phyloP scores from a whole-genome alignment of 2,113 vertebrate species.

The Laticauda colubrina region DNA sequence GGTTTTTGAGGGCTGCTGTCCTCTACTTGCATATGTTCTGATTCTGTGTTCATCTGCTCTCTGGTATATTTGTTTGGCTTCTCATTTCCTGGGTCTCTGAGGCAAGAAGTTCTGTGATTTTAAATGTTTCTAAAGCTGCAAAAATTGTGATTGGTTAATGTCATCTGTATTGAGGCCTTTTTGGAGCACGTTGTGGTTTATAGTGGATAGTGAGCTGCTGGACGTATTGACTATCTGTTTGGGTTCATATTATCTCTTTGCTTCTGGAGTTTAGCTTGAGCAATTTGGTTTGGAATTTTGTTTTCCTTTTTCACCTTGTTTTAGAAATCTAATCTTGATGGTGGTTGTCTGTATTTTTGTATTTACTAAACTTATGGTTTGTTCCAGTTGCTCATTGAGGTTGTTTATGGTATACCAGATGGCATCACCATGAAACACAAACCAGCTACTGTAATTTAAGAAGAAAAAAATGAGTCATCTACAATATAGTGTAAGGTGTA shows the following conservation, averaged over 20 bases:
- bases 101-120: neutral
- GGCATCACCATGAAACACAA: neutral
- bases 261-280: neutral
- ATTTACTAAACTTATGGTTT: neutral
- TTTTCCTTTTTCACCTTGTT: neutral
- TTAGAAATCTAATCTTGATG: neutral
- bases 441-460: neutral
- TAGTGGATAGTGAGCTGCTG: neutral
- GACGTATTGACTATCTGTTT: neutral
- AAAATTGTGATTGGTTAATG: neutral
- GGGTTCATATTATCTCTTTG: neutral
- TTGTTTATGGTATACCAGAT: neutral
- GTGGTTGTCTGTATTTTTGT: neutral
- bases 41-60: neutral
- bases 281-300: neutral
- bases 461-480: neutral
- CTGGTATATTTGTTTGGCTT: neutral
- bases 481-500: neutral
- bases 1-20: neutral
- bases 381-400: neutral
- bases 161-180: neutral
- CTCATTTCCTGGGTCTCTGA: neutral
- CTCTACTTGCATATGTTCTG: neutral
- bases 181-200: neutral
- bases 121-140: neutral